Evolutionary conservation across 2,113 vertebrate genomes (phyloP).

Genomic region (Paratilapia polleni): DNA sequence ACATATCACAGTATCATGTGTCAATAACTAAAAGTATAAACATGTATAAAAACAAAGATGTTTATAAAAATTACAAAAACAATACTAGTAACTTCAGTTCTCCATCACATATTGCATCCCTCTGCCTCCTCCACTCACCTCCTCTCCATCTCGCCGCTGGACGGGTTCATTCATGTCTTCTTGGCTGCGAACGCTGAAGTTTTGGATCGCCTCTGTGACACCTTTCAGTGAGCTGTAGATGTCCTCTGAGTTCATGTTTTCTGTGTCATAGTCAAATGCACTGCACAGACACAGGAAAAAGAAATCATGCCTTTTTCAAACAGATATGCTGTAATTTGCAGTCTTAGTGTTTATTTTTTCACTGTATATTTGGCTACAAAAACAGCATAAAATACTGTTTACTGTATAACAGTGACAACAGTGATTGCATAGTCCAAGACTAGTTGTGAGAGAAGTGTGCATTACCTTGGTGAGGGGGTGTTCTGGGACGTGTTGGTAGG

Average conservation of each 20-base stretch:
- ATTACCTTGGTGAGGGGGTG: conserved; percentile 92
- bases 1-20: no score
- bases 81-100: no score
- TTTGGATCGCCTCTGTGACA: conserved; percentile 97
- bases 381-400: neutral
- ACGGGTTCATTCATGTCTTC: conserved; percentile 96
- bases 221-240: conserved; percentile 97
- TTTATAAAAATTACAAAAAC: neutral
- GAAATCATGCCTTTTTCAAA: neutral
- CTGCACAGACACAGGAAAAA: conserved; percentile 68
- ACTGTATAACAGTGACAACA: neutral
- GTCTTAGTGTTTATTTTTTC: fast-evolving
- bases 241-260: conserved; percentile 99
- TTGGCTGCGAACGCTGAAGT: conserved; percentile 95
- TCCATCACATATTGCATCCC: neutral
- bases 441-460: neutral
- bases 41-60: no score
- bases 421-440: neutral
- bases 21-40: no score
- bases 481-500: conserved; percentile 95
- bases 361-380: neutral
- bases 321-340: neutral
- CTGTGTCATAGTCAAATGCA: conserved; percentile 97
- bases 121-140: conserved; percentile 54
- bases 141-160: conserved; percentile 81